These are phyloP conservation scores for Encarsia formosa DNA, from an alignment of 2,888 invertebrate genomes.

Conservation along the genomic window DNA sequence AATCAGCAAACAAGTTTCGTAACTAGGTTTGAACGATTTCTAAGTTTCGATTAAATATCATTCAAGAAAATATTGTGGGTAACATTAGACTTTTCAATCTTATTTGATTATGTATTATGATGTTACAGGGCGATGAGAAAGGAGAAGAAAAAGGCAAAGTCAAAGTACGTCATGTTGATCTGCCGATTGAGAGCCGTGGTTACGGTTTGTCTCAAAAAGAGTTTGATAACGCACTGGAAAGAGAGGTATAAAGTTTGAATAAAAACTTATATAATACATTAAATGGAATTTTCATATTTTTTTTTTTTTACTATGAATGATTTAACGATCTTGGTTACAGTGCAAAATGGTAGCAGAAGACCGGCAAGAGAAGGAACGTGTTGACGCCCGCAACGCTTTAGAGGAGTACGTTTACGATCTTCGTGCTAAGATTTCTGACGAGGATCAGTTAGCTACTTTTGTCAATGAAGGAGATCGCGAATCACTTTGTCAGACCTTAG, in stretches of 20 bases:
- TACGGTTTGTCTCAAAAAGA: conserved; percentile 70
- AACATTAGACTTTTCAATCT: no score
- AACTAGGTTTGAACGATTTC: no score
- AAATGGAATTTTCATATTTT: neutral
- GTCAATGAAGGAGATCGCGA: conserved; percentile 68
- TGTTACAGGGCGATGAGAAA: conserved; percentile 48
- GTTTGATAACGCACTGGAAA: conserved; percentile 71
- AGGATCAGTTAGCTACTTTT: conserved; percentile 71
- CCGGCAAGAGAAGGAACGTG: conserved; percentile 87
- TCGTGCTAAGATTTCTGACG: conserved; percentile 79
- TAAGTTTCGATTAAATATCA: no score
- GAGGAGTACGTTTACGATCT: conserved; percentile 99
- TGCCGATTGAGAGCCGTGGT: conserved; percentile 75
- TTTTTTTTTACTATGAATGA: neutral
- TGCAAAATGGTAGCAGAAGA: conserved; percentile 80
- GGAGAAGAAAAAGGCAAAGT: conserved; percentile 74
- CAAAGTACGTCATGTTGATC: conserved; percentile 73
- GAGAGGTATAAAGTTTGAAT: conserved; percentile 60
- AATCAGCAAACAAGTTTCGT: no score
- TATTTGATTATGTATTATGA: no score
- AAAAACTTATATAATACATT: neutral
- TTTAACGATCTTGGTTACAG: conserved; percentile 47
- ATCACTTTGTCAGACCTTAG: conserved; percentile 64
- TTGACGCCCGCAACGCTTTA: conserved; percentile 92
- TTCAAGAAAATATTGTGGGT: no score